These are phyloP conservation scores for Platycercus adscitus DNA, from an alignment of 2,113 vertebrate species.

Conservation along the genomic window DNA sequence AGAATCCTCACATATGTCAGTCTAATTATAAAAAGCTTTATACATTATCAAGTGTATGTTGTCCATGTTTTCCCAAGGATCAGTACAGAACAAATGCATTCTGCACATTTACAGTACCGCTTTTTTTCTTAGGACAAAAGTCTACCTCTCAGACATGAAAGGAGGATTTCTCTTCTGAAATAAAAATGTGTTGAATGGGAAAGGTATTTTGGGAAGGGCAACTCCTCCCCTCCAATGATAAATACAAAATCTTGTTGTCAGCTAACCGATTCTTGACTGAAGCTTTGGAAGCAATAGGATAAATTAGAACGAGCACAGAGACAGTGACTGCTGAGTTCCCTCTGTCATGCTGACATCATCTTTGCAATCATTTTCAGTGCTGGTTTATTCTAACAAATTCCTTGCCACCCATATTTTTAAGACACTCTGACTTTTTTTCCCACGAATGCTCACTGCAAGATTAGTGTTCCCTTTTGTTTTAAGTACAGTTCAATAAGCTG, in stretches of 20 bases:
- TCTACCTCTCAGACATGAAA: background rate
- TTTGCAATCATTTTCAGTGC: background rate
- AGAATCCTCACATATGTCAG: slow-evolving; percentile 41
- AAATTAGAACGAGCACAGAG: background rate
- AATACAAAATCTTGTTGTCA: slow-evolving; percentile 4
- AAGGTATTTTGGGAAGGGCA: background rate
- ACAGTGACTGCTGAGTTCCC: background rate
- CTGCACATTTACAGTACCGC: background rate
- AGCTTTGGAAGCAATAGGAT: background rate
- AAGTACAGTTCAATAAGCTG: background rate
- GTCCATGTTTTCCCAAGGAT: slow-evolving; percentile 15
- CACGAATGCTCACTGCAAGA: background rate
- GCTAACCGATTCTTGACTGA: background rate
- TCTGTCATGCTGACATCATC: background rate
- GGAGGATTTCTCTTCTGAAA: slow-evolving; percentile 14
- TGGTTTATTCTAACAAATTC: background rate
- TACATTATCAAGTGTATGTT: slow-evolving; percentile 14
- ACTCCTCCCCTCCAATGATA: background rate
- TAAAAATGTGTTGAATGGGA: background rate
- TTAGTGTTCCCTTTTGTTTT: background rate
- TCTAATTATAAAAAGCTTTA: background rate
- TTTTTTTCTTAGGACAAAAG: background rate
- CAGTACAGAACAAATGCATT: background rate
- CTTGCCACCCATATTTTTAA: background rate
- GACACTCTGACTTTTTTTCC: background rate